Evolutionary conservation across 2,113 vertebrate species (phyloP).

Genomic region (Ailuropoda melanoleuca): DNA sequence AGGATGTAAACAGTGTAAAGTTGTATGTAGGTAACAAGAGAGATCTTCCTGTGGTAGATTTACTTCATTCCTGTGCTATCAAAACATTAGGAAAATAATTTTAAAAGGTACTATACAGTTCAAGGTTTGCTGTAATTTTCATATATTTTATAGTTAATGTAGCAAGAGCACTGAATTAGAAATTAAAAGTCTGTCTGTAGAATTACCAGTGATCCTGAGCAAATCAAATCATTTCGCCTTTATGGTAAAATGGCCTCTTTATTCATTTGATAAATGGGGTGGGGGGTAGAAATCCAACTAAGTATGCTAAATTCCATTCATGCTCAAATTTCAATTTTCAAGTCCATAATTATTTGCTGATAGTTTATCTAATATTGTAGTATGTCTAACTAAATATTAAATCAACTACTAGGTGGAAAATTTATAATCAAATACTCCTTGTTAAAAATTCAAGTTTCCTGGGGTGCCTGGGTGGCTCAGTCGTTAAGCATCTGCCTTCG

Average conservation of each 20-base stretch:
- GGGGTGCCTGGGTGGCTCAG: no score
- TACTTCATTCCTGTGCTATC: background rate
- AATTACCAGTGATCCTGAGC: background rate
- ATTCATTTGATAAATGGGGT: background rate
- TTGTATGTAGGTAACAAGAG: background rate
- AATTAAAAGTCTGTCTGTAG: background rate
- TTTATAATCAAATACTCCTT: background rate
- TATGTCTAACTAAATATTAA: background rate
- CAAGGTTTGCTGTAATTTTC: background rate
- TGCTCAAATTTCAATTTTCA: background rate
- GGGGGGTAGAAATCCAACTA: background rate
- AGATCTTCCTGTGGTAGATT: background rate
- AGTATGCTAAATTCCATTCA: background rate
- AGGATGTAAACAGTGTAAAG: background rate
- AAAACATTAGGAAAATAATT: conserved; percentile 5
- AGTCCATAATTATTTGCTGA: background rate
- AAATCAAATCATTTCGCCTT: conserved; percentile 17
- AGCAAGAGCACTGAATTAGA: background rate
- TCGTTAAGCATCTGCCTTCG: no score
- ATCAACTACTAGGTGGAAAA: background rate
- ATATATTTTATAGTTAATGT: background rate
- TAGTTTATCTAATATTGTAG: background rate
- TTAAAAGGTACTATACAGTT: background rate
- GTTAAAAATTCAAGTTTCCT: conserved; percentile 1
- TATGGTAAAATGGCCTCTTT: background rate